Evolutionary conservation across 2,888 invertebrate genomes (phyloP).

Genomic region (Allygus modestus): DNA sequence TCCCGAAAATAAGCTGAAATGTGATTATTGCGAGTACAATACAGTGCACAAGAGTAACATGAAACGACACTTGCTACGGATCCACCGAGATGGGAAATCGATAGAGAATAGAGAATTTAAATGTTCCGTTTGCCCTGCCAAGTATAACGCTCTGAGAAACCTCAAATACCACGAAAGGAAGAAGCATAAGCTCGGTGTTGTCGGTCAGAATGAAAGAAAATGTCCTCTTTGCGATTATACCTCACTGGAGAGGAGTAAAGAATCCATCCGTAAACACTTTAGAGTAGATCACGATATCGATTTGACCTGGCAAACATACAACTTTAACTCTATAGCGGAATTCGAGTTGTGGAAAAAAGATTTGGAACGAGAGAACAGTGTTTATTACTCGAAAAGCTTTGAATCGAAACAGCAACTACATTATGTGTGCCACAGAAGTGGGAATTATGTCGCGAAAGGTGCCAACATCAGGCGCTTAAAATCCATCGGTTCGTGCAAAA

Average conservation of each 20-base stretch:
- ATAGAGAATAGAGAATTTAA: not conserved
- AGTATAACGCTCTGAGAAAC: not conserved
- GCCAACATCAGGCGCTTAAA: not conserved
- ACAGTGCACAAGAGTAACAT: not conserved
- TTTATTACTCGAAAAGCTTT: not conserved
- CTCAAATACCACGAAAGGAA: conserved; percentile 14
- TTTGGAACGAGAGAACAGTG: not conserved
- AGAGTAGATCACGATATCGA: not conserved
- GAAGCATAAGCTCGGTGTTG: not conserved
- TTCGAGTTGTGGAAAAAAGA: not conserved
- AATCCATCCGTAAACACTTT: not conserved
- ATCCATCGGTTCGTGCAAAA: conserved; percentile 11
- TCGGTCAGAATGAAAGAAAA: not conserved
- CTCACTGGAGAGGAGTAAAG: not conserved
- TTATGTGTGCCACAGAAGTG: conserved; percentile 14
- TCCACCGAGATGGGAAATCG: not conserved
- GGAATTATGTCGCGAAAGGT: not conserved
- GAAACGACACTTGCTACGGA: not conserved
- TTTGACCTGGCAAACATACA: not conserved
- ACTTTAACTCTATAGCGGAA: not conserved
- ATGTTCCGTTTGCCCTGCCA: not conserved
- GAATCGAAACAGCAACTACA: not conserved
- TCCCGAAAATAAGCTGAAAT: not conserved
- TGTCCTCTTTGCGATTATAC: not conserved
- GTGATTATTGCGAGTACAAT: not conserved